Evolutionary conservation across 2,113 vertebrate species (phyloP), one percentile per base, ranked within the genome.

Genomic region (Ctenodactylus gundi): DNA sequence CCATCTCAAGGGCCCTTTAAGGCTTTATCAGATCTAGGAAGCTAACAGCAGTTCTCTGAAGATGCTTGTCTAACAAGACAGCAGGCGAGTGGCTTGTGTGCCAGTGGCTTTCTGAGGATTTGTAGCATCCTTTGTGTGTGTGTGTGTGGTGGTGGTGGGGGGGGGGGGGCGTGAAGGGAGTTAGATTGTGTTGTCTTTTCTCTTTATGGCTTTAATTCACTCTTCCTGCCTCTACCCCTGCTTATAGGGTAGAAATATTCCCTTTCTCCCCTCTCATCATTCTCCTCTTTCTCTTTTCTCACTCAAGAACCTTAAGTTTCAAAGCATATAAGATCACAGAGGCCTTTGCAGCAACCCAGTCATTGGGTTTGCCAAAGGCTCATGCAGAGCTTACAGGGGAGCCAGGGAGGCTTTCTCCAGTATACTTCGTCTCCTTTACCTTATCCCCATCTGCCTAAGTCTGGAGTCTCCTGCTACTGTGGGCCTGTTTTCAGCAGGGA

Each of bases 131-230:
- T 93, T 27, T 21, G 23, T 85, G 15, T 39, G 49, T 31, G 31
- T 51, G 39, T 55, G 68, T 12, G 18, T 27, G 25, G 12, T 9
- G 1, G 57, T 18, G 39, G 75, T 10, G 34, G 75, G 55, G 27
- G 12, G 5, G n/a, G 13, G 27, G 14, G 39, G 1, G n/a, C n/a
- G n/a, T n/a, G n/a, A n/a, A n/a, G n/a, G n/a, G n/a, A n/a, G n/a
- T n/a, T n/a, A n/a, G n/a, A n/a, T n/a, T n/a, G n/a, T n/a, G n/a
- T n/a, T 68, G 25, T 36, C 25, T 57, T 83, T 72, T 41, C 72
- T 39, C 23, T 67, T 90, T 76, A 34, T 65, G 58, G 46, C 57
- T 77, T 94, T 92, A 65, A 86, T 31, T 77, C 57, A 93, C 5
- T 13, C 15, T 80, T 11, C 10, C 51, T 58, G 6, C 20, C 34